Evolutionary conservation across 2,113 vertebrate species (phyloP).

Genomic region (Dicrurus megarhynchus): DNA sequence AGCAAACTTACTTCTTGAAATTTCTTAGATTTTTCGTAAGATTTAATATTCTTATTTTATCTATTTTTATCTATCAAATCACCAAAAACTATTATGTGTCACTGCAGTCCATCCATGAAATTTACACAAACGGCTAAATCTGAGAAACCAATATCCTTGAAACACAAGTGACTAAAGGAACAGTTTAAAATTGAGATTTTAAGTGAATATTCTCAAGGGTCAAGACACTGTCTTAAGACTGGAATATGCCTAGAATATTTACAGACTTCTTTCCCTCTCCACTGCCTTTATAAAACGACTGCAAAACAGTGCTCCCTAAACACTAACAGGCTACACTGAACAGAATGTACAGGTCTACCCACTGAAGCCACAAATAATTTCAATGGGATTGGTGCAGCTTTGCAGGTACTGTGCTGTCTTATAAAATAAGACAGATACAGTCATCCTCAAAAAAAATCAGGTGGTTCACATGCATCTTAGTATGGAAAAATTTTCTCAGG

Average conservation of each 20-base stretch:
- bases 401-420: neutral
- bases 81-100: neutral
- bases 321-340: neutral
- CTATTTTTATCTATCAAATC: neutral
- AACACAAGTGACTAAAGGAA: neutral
- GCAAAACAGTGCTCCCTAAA: neutral
- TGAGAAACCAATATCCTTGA: neutral
- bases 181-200: neutral
- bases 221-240: neutral
- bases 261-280: neutral
- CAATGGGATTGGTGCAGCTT: neutral
- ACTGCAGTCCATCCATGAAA: neutral
- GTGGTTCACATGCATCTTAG: neutral
- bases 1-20: neutral
- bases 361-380: neutral
- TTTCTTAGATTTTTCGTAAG: neutral
- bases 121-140: neutral
- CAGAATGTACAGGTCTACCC: neutral
- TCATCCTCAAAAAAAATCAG: neutral
- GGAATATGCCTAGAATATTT: neutral
- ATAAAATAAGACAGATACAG: neutral
- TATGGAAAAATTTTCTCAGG: neutral
- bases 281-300: neutral
- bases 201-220: neutral
- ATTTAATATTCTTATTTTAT: neutral